Percentiles rank a stretch among this genome's conserved stretches.
Conservation (phyloP, 2,888 invertebrate species). For the Morpho helenor region DNA sequence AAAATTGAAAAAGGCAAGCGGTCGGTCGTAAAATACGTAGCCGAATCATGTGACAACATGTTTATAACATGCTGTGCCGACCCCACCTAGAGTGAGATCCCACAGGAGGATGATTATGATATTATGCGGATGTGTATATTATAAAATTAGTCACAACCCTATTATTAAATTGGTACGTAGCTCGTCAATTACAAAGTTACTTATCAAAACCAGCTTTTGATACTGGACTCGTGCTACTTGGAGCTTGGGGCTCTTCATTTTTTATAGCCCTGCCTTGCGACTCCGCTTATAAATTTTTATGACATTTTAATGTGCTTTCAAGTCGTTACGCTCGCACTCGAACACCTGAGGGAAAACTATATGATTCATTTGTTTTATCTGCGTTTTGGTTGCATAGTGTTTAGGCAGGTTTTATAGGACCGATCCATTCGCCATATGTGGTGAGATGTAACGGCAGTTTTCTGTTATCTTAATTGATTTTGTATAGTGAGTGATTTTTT, state of each 20-base stretch:
- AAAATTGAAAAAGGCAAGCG: too few relatives aligned
- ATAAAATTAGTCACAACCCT: neutral
- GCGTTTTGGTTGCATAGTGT: neutral
- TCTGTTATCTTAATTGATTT: too few relatives aligned
- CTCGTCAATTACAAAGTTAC: conserved; percentile 13
- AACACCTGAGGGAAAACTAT: conserved; percentile 2
- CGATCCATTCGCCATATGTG: too few relatives aligned
- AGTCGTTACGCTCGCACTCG: neutral
- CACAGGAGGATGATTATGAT: too few relatives aligned
- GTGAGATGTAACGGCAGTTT: too few relatives aligned
- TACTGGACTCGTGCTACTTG: conserved; percentile 13
- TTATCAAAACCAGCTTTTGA: conserved; percentile 15
- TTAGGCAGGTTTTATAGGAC: neutral
- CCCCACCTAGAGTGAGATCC: too few relatives aligned
- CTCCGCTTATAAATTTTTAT: neutral
- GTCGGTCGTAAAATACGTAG: too few relatives aligned
- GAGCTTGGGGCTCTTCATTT: neutral
- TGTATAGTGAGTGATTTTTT: too few relatives aligned
- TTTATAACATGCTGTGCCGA: too few relatives aligned
- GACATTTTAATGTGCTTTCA: conserved; percentile 1
- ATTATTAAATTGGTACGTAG: neutral
- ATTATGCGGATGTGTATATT: too few relatives aligned
- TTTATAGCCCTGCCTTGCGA: conserved; percentile 1
- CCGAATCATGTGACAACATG: too few relatives aligned
- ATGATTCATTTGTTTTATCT: conserved; percentile 2